Evolutionary conservation across 2,113 vertebrate species (phyloP), one percentile per base, ranked within the genome.

Genomic region (Aix galericulata): DNA sequence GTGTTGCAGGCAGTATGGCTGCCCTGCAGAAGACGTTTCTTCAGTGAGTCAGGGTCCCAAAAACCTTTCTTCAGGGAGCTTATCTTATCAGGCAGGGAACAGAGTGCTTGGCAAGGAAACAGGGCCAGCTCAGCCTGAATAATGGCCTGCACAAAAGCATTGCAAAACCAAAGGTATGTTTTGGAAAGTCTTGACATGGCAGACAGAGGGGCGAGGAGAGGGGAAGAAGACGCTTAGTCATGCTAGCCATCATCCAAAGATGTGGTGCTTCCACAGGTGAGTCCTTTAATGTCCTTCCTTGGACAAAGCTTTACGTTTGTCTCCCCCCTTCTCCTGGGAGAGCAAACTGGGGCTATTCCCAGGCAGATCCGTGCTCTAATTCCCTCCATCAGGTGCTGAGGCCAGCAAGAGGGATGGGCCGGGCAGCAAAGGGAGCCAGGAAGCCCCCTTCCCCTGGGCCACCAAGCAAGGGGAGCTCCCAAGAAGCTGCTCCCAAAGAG

Each of bases 41-140:
- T 63, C 62, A 91, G 74, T 97, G 96, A 96, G 87, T 97, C 96
- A 97, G 91, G 95, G 77, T 92, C 93, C 90, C 95, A 90, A 94
- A 88, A 94, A 32, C 78, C 95, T 95, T 93, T 96, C 88, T 96
- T 97, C 93, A 59, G 86, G 74, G 85, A 79, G 36, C 59, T 97
- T 97, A 97, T 97, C 97, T 97, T 97, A 97, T 97, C 96, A 81
- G 83, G 40, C 60, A 76, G 69, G 88, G 93, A 94, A 91, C 96
- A 93, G 89, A 82, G 69, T 4, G 3, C 69, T 92, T 71, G 20
- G 17, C 13, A 25, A 88, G 92, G 95, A 95, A 94, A 46, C 69
- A 1, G 40, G 68, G 83, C 94, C 91, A 96, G 92, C 93, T 97
- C 87, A 96, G 95, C 83, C 91, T 95, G 95, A 93, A 72, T 92